Evolutionary conservation across 2,797 vertebrate genomes (phyloP).

Genomic region (Ara ararauna): DNA sequence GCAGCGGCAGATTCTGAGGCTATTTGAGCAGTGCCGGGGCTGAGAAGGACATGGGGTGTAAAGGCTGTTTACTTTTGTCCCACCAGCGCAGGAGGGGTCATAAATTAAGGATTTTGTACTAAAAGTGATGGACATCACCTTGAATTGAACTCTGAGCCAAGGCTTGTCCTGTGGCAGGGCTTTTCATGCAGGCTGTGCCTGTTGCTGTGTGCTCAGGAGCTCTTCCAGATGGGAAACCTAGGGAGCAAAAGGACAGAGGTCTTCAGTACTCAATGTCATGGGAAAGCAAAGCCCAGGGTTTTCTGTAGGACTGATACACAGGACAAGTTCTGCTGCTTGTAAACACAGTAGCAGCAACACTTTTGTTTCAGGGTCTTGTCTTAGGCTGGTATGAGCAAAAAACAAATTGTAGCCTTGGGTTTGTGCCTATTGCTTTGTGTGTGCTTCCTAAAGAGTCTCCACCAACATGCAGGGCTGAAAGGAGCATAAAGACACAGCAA

Average conservation of each 20-base stretch:
- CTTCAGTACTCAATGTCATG: accelerated
- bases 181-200: neutral
- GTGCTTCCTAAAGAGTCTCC: neutral
- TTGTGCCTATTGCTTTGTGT: neutral
- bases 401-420: neutral
- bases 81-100: neutral
- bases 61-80: constrained; percentile 43
- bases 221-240: neutral
- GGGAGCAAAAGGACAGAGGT: neutral
- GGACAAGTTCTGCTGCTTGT: neutral
- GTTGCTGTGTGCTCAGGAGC: neutral
- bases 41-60: neutral
- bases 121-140: constrained; percentile 20
- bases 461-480: neutral
- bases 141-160: neutral
- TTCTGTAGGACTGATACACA: neutral
- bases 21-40: neutral
- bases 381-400: neutral
- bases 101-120: constrained; percentile 13
- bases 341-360: neutral
- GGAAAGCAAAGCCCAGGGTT: neutral
- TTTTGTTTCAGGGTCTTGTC: neutral
- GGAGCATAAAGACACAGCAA: neutral
- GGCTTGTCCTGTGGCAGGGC: accelerated
- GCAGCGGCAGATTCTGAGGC: neutral